A percentile compares a stretch with the other conserved stretches of the same genome.
Evolutionary conservation across 2,888 invertebrate species (phyloP).

Genomic region (Syrista parreyssii): DNA sequence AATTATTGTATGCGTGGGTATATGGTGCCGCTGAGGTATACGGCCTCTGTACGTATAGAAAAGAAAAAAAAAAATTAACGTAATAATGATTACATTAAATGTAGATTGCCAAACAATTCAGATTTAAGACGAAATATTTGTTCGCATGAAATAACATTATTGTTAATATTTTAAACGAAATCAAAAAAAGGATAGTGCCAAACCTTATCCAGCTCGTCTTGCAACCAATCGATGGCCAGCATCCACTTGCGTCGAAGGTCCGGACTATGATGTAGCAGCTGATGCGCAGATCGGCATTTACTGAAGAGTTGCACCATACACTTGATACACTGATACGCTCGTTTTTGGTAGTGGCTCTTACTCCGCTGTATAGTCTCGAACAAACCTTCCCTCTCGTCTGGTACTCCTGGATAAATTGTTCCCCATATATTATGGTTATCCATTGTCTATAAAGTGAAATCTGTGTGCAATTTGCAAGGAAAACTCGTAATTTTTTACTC

Average conservation of each 20-base stretch:
- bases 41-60: slow-evolving; percentile 58
- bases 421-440: slow-evolving; percentile 13
- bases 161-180: neutral
- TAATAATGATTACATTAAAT: neutral
- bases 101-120: too few relatives aligned
- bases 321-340: slow-evolving; percentile 97
- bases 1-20: slow-evolving; percentile 89
- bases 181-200: slow-evolving; percentile 25
- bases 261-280: slow-evolving; percentile 81
- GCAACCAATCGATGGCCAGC: slow-evolving; percentile 92
- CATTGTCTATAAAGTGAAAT: slow-evolving; percentile 7
- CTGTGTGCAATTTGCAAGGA: neutral
- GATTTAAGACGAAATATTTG: neutral
- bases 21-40: slow-evolving; percentile 77
- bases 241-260: slow-evolving; percentile 90
- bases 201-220: slow-evolving; percentile 90
- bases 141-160: neutral
- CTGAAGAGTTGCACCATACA: slow-evolving; percentile 92
- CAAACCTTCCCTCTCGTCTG: slow-evolving; percentile 89
- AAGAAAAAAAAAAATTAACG: too few relatives aligned
- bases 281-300: slow-evolving; percentile 83
- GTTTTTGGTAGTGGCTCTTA: slow-evolving; percentile 95
- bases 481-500: neutral
- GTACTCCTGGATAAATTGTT: slow-evolving; percentile 68
- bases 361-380: slow-evolving; percentile 93